Evolutionary conservation across 2,113 vertebrate species (phyloP).

Genomic region (Cercopithecus mona): DNA sequence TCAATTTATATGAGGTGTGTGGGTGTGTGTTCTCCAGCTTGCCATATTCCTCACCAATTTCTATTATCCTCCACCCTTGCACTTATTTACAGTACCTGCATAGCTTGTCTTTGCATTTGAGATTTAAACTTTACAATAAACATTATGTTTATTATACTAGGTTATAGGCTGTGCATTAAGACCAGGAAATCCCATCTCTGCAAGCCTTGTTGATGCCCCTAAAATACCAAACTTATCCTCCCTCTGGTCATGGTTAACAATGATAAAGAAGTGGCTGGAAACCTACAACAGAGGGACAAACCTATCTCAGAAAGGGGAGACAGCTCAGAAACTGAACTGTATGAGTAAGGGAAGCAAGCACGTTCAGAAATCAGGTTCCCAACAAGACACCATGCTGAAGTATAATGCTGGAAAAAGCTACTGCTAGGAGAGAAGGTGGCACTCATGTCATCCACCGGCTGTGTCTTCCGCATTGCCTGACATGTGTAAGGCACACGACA

Average conservation of each 20-base stretch:
- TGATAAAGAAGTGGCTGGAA: neutral
- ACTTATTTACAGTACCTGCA: too few species aligned
- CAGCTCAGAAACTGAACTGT: neutral
- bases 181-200: neutral
- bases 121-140: neutral
- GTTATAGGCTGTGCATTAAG: neutral
- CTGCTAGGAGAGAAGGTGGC: too few species aligned
- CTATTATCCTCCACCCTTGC: neutral
- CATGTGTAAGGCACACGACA: neutral
- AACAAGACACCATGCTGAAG: neutral
- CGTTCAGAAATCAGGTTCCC: neutral
- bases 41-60: neutral
- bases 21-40: neutral
- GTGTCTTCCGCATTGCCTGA: neutral
- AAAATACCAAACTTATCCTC: neutral
- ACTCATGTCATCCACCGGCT: too few species aligned
- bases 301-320: neutral
- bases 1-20: neutral
- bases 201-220: neutral
- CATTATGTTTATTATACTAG: neutral
- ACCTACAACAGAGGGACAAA: neutral
- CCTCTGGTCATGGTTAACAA: neutral
- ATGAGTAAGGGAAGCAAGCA: neutral
- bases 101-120: neutral
- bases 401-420: neutral